Percentiles rank a stretch among this genome's conserved stretches.
These are phyloP conservation scores for Crotophaga sulcirostris DNA, from an alignment of 2,113 vertebrate species.

Conservation along the genomic window DNA sequence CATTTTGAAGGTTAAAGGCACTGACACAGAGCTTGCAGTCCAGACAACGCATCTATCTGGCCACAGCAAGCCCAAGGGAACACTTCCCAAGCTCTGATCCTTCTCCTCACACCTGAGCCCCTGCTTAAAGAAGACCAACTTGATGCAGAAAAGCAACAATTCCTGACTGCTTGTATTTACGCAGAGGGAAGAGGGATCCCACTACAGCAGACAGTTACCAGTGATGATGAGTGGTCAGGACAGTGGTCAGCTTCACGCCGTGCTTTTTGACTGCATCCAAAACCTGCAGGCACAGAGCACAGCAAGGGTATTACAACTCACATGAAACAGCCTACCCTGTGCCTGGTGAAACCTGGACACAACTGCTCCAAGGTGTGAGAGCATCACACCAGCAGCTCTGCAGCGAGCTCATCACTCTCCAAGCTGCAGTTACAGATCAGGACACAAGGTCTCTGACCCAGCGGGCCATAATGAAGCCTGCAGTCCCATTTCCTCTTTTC, in stretches of 20 bases:
- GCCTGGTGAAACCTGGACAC: neutral
- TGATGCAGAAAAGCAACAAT: neutral
- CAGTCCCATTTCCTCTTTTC: neutral
- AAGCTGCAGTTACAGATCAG: neutral
- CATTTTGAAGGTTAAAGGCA: neutral
- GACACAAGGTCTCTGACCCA: neutral
- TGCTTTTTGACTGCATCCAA: constrained; percentile 88
- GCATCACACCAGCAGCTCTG: neutral
- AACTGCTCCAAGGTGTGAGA: neutral
- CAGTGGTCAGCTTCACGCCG: constrained; percentile 87
- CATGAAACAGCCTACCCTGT: neutral
- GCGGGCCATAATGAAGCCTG: neutral
- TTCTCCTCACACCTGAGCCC: neutral
- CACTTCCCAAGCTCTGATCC: neutral
- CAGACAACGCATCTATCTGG: neutral
- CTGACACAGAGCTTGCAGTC: neutral
- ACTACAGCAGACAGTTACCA: constrained; percentile 75
- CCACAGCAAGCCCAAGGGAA: neutral
- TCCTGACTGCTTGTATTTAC: neutral
- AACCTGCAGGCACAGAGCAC: constrained; percentile 77
- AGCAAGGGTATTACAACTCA: neutral
- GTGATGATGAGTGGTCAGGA: constrained; percentile 97
- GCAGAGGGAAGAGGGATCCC: neutral
- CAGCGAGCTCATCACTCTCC: neutral
- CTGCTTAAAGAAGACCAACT: neutral